Percentiles rank a stretch among this genome's conserved stretches.
Evolutionary conservation across 2,113 vertebrate species (phyloP).

Genomic region (Eidolon helvum): DNA sequence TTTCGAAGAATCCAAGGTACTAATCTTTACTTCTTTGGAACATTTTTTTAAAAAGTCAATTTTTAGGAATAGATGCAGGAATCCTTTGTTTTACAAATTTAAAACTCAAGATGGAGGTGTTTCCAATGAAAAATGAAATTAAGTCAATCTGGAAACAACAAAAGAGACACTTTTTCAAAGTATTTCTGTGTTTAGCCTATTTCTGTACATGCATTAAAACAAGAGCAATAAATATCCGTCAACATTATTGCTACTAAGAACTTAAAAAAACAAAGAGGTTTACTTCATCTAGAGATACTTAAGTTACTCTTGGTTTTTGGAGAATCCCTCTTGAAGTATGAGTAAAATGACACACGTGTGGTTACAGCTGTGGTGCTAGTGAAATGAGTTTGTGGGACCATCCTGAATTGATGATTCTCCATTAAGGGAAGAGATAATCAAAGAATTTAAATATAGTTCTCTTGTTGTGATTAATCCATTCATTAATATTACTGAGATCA

Average conservation of each 20-base stretch:
- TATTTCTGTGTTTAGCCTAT: not conserved
- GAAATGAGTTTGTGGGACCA: not conserved
- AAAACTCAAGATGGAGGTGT: not conserved
- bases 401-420: not conserved
- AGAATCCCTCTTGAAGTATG: not conserved
- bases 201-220: not conserved
- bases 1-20: not conserved
- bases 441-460: not conserved
- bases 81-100: not conserved
- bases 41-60: not conserved
- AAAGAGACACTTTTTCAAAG: not conserved
- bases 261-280: not conserved
- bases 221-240: not conserved
- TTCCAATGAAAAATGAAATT: not conserved
- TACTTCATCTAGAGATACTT: not conserved
- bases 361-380: not conserved
- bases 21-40: not conserved
- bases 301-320: not conserved
- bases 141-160: not conserved
- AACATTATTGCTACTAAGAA: not conserved
- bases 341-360: not conserved
- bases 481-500: not conserved
- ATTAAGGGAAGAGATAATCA: not conserved
- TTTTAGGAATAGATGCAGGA: conserved; percentile 24
- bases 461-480: not conserved